A percentile compares a stretch with the other conserved stretches of the same genome.
These are phyloP conservation scores for Lophius americanus DNA, from an alignment of 2,797 vertebrate genomes.

Conservation along the genomic window DNA sequence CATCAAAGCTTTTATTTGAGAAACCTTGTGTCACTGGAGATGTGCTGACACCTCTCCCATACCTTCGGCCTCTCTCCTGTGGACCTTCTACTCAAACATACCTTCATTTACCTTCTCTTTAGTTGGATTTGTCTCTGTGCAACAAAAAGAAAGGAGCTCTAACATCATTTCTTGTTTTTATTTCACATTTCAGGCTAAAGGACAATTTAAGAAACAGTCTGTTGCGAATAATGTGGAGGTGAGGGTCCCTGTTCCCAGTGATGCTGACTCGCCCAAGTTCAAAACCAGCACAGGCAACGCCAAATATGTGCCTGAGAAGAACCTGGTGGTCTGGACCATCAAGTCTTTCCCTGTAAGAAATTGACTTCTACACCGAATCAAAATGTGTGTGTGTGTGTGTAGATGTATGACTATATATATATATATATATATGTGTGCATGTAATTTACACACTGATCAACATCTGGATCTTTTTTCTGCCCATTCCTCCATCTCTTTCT, in stretches of 20 bases:
- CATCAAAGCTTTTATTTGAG: background rate
- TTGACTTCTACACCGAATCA: background rate
- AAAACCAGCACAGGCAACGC: conserved; percentile 91
- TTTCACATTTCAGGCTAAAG: conserved; percentile 86
- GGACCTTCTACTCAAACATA: background rate
- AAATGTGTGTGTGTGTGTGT: background rate
- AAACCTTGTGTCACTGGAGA: background rate
- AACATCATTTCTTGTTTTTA: conserved; percentile 1
- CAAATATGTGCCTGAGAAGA: conserved; percentile 92
- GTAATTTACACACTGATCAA: too few species aligned
- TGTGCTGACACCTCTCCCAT: background rate
- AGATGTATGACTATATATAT: too few species aligned
- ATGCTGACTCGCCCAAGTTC: conserved; percentile 93
- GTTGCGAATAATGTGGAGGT: conserved; percentile 96
- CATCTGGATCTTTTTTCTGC: background rate
- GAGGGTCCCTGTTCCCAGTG: conserved; percentile 91
- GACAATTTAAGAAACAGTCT: conserved; percentile 97
- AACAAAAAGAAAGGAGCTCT: background rate
- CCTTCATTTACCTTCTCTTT: background rate
- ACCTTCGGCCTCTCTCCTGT: background rate
- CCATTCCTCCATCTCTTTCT: background rate
- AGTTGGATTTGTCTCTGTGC: background rate
- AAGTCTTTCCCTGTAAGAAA: conserved; percentile 92
- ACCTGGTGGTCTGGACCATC: conserved; percentile 93
- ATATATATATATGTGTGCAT: too few species aligned